A percentile compares a stretch with the other conserved stretches of the same genome.
Conservation (phyloP, 2,888 invertebrate species). For the Ceraclea dissimilis region DNA sequence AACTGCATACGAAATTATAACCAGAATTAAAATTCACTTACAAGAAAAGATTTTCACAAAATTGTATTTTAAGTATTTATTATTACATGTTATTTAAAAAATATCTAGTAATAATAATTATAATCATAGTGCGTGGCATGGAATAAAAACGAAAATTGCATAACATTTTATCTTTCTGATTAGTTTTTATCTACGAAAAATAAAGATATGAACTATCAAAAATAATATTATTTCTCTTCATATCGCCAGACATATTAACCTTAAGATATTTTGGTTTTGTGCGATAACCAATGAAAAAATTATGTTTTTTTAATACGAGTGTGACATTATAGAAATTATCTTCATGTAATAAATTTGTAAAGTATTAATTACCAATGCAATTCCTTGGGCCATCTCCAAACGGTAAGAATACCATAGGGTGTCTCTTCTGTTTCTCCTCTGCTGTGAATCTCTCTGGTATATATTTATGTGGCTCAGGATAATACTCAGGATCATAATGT, state of each 20-base stretch:
- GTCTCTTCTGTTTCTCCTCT: slow-evolving; percentile 31
- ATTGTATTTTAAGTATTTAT: not conserved
- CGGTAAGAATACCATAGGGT: slow-evolving; percentile 35
- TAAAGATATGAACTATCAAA: not conserved
- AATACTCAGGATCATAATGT: slow-evolving; percentile 38
- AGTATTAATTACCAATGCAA: slow-evolving; percentile 38
- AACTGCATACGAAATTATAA: too few relatives aligned
- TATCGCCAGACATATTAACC: too few relatives aligned
- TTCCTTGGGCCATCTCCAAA: slow-evolving; percentile 42
- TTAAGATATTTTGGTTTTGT: too few relatives aligned
- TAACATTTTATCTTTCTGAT: too few relatives aligned
- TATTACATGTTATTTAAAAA: not conserved
- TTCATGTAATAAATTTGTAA: not conserved
- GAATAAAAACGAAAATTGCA: too few relatives aligned
- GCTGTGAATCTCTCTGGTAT: slow-evolving; percentile 43
- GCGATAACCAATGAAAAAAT: too few relatives aligned
- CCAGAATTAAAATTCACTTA: too few relatives aligned
- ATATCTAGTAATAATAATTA: too few relatives aligned
- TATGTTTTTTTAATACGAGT: too few relatives aligned
- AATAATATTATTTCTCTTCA: not conserved
- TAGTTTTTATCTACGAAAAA: too few relatives aligned
- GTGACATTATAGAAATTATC: too few relatives aligned
- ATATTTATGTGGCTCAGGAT: slow-evolving; percentile 39
- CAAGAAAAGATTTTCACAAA: not conserved
- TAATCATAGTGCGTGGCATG: too few relatives aligned